Evolutionary conservation across 2,888 invertebrate species (phyloP), one percentile per base, ranked within the genome.

Genomic region (Exocentrus adspersus): DNA sequence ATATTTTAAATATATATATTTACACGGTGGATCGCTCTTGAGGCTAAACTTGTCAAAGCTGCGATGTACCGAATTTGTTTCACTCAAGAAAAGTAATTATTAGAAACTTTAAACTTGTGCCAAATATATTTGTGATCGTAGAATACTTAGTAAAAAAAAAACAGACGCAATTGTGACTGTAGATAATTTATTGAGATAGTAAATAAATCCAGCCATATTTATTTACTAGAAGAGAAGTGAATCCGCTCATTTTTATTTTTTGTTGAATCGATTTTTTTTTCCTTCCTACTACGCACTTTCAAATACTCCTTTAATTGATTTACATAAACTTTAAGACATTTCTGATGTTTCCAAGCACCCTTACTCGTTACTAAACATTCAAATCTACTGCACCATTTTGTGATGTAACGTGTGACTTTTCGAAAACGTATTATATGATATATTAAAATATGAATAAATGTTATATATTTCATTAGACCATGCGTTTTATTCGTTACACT

Each of bases 201-300:
- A 74, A 75, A 76, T 76, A 72, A 77, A 75, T 68, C 28, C 77
- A 74, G 77, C 77, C 74, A 74, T 73, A 73, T 74, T 76, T 75
- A 72, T 76, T 74, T 75, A 76, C 76, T 75, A 57, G 50, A 20
- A 19, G n/a, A n/a, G n/a, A n/a, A n/a, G n/a, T n/a, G n/a, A n/a
- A n/a, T n/a, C n/a, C n/a, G n/a, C n/a, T n/a, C n/a, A n/a, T n/a
- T n/a, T n/a, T n/a, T n/a, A n/a, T n/a, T n/a, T n/a, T n/a, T n/a
- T n/a, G n/a, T n/a, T n/a, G n/a, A n/a, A n/a, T n/a, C n/a, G n/a
- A n/a, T n/a, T n/a, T n/a, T n/a, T n/a, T n/a, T n/a, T n/a, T n/a
- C n/a, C n/a, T n/a, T n/a, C n/a, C n/a, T n/a, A n/a, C n/a, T n/a
- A n/a, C n/a, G n/a, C n/a, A n/a, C n/a, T n/a, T n/a, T n/a, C n/a